Conservation (phyloP, 1,140 invertebrate genomes). For the Lepidostoma basale region DNA sequence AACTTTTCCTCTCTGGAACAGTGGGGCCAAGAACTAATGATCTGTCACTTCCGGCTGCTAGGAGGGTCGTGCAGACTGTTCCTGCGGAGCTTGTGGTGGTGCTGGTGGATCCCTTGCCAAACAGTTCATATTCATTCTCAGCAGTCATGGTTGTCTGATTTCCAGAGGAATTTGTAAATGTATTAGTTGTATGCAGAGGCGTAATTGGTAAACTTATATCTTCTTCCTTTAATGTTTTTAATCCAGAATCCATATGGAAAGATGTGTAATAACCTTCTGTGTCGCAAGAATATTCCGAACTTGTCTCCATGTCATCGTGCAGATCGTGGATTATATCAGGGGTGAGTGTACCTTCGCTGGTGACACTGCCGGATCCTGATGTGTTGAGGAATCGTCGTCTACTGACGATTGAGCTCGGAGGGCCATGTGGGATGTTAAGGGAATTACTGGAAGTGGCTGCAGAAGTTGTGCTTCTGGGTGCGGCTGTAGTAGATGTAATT, state of each 20-base stretch:
- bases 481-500: constrained; percentile 74
- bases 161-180: constrained; percentile 64
- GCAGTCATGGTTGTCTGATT: constrained; percentile 63
- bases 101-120: constrained; percentile 85
- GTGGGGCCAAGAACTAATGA: constrained; percentile 68
- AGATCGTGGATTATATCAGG: constrained; percentile 78
- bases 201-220: constrained; percentile 66
- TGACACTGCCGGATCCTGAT: constrained; percentile 80
- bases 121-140: constrained; percentile 88
- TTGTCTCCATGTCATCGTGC: constrained; percentile 86
- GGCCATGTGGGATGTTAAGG: constrained; percentile 66
- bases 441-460: constrained; percentile 70
- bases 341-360: constrained; percentile 83
- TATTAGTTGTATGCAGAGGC: constrained; percentile 67
- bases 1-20: constrained; percentile 79
- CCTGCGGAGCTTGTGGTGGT: constrained; percentile 89
- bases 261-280: constrained; percentile 97
- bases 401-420: constrained; percentile 72
- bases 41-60: constrained; percentile 65
- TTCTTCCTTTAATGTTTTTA: constrained; percentile 84
- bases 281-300: constrained; percentile 93
- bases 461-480: constrained; percentile 72
- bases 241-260: constrained; percentile 93
- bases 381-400: constrained; percentile 70
- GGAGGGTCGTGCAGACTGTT: constrained; percentile 82